Percentiles rank a stretch among this genome's conserved stretches.
Conservation (phyloP, 2,113 vertebrate species). For the Hemichromis elongatus region DNA sequence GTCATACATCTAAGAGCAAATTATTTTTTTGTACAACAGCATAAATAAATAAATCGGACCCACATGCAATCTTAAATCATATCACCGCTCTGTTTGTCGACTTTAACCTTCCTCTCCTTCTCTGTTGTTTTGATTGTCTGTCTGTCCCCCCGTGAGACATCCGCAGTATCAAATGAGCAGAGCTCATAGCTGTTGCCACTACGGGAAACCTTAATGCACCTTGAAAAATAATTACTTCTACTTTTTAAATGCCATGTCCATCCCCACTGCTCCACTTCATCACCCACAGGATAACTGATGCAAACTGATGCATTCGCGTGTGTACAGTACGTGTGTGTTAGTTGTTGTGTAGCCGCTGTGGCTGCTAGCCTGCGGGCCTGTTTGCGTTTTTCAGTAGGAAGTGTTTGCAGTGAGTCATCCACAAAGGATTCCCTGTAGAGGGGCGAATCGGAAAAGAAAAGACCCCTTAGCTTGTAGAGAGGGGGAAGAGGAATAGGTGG, state of each 20-base stretch:
- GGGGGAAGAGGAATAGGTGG: neutral
- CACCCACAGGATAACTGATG: conserved; percentile 61
- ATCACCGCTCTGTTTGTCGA: neutral
- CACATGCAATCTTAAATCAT: neutral
- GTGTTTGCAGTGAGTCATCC: conserved; percentile 80
- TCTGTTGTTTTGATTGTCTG: conserved; percentile 45
- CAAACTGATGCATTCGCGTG: conserved; percentile 30
- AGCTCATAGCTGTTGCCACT: conserved; percentile 30
- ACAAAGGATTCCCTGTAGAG: conserved; percentile 82
- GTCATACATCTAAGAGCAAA: neutral
- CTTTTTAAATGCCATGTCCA: conserved; percentile 39
- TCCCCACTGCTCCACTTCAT: conserved; percentile 33
- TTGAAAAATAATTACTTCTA: conserved; percentile 63
- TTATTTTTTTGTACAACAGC: neutral
- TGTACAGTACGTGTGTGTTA: neutral
- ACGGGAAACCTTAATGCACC: conserved; percentile 35
- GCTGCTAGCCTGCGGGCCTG: conserved; percentile 64
- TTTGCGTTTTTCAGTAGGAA: conserved; percentile 69
- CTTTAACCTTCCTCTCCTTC: neutral
- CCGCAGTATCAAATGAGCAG: conserved; percentile 27
- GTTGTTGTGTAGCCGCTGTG: conserved; percentile 12
- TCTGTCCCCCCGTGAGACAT: conserved; percentile 1
- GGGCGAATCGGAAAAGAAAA: conserved; percentile 58
- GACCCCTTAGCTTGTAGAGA: conserved; percentile 37
- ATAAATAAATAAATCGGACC: neutral